Base-by-base conservation (phyloP, 1,140 invertebrate genomes). In the Ips nitidus region DNA sequence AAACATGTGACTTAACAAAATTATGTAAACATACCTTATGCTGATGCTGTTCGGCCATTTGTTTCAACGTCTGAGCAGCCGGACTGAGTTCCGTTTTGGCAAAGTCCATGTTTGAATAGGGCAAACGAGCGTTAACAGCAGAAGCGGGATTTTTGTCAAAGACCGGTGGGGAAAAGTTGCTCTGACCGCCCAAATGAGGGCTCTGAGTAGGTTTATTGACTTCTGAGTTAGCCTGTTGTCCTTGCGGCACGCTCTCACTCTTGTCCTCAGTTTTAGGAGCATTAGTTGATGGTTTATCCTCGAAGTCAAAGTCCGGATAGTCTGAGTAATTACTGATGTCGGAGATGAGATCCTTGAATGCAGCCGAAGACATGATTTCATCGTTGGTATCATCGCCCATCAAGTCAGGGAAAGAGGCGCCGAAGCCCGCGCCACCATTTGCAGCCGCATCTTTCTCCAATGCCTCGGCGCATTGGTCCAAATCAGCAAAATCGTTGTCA, bases 11-110 rank as follows among this genome's bases (percentile, higher is more conserved):
- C 4, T 43, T 8, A 4, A 41, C 7, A 7, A 59, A 42, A 4
- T 8, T 36, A 37, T 8, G 52, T 4, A 55, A 50, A 57, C 42
- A 40, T 0, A 70, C 68, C 61, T 93, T 94, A 81, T 94, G 93
- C 81, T 97, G 94, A 79, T 97, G 95, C 78, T 97, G 94, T 77
- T 97, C 94, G 2, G 95, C 95, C 94, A 97, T 95, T 75, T 97
- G 94, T 80, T 97, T 97, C 6, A 97, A 83, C 0, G 94, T 97
- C 82, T 96, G 93, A 2, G 95, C 94, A 1, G 94, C 94, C 4
- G 94, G 91, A 63, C 92, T 94, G 78, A 92, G 85, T 76, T 92
- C 90, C 0, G 86, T 85, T 70, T 88, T 87, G 62, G 81, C 79
- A 72, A 85, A 85, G 61, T 87, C 84, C 53, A 84, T 67, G 2